phyloP scores from a whole-genome alignment of 2,113 vertebrate species.

The Tonatia bakeri region DNA sequence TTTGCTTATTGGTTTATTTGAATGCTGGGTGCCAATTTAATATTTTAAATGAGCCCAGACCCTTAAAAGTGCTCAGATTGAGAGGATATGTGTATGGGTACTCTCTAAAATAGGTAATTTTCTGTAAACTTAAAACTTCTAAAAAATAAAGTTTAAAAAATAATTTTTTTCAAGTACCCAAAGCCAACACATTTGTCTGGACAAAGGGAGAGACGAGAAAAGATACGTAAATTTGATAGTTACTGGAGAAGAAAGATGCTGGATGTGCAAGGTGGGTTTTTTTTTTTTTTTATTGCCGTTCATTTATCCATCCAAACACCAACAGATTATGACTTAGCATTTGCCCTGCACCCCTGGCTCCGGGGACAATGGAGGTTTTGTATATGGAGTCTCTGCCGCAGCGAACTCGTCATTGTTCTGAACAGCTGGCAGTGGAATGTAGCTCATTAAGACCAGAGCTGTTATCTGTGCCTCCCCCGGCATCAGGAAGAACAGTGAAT shows the following conservation, averaged over 20 bases:
- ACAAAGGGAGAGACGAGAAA: constrained; percentile 20
- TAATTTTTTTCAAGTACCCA: background rate
- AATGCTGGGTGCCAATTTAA: background rate
- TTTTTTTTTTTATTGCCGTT: background rate
- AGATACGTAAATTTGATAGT: background rate
- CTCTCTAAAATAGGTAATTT: background rate
- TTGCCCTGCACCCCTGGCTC: constrained; percentile 36
- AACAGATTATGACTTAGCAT: constrained; percentile 53
- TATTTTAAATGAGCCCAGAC: background rate
- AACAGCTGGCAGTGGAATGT: background rate
- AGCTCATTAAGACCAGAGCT: constrained; percentile 47
- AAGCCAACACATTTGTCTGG: background rate
- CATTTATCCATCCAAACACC: constrained; percentile 28
- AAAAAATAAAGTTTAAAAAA: background rate
- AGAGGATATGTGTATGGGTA: background rate
- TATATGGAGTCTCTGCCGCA: background rate
- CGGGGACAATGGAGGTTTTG: background rate
- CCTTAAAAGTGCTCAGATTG: background rate
- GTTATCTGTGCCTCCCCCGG: constrained; percentile 22
- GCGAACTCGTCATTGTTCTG: constrained; percentile 56
- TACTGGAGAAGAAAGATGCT: background rate
- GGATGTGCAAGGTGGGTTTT: background rate
- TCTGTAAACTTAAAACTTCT: background rate
- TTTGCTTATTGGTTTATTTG: background rate
- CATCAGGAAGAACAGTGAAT: background rate